Base-by-base conservation (phyloP, 2,113 vertebrate genomes). In the Eolophus roseicapilla region DNA sequence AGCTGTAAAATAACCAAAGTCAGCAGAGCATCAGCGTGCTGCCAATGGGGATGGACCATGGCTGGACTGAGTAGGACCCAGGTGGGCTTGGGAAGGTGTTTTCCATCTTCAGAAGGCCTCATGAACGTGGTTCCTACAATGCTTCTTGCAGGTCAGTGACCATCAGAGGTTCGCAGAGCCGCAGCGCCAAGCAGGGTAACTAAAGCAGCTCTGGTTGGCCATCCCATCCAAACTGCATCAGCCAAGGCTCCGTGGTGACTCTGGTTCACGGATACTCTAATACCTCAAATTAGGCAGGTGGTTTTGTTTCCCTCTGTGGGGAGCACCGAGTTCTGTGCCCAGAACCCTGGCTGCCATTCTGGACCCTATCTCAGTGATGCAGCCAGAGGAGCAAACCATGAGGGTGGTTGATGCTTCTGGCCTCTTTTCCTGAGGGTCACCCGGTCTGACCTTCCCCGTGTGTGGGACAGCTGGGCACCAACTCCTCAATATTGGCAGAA, bases 81-180 rank as follows among this genome's bases (percentile, higher is more conserved):
- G 71, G 46, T 1, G 3, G 70, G 5, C 21, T 83, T 11, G 6
- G 57, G 35, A 77, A 41, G 73, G 43, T 0, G 3, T 6, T 47
- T 74, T 13, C n/a, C 53, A 5, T 29, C 78, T 35, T 55, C 25
- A 17, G 0, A n/a, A 53, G 25, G 44, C 24, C 50, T 76, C 13
- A 3, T 52, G 55, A 74, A 25, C 25, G 0, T 0, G 0, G 6
- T 39, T 31, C 31, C 59, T 4, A 0, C 0, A 1, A 9, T 55
- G 77, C 19, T n/a, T 6, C 65, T 69, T 1, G 0, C 5, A 6
- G 50, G 24, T 19, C 62, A 19, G 70, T 11, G 5, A 25, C 62
- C 69, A 57, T 55, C 74, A 57, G 79, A 13, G 57, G 17, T 50
- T 21, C 41, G 39, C 67, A 63, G 59, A 28, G 59, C 44, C 0